Evolutionary conservation across 2,888 invertebrate genomes (phyloP), one percentile per base, ranked within the genome.

Genomic region (Amphiduros pacificus): DNA sequence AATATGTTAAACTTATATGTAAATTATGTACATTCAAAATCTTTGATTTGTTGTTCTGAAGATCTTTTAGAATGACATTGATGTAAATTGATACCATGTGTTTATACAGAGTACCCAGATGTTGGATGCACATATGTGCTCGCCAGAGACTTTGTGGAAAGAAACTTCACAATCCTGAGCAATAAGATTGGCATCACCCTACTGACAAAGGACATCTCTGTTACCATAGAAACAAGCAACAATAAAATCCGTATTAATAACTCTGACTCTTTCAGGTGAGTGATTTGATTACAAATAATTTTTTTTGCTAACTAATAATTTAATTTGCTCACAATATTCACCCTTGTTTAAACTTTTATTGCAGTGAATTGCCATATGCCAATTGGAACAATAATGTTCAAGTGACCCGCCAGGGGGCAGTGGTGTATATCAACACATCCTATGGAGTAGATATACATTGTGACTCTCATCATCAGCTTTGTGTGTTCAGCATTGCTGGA

Each of bases 81-180:
- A 48, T 14, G 6, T 48, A 11, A 48, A 20, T 17, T 11, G 22
- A 48, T 20, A 20, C 49, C 22, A 20, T 14, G 9, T n/a, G 9
- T 48, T 14, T 48, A 9, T 48, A 3, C 51, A 51, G 51, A 27
- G 3, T 51, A 51, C 27, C 11, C 11, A 24, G 6, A n/a, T 24
- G 24, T 24, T 5, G 6, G 3, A 5, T 51, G 51, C 24, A 24
- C 51, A 5, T 51, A 51, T 51, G 51, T 51, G 4, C 51, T 51
- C 24, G n/a, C 22, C 24, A 24, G 51, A 51, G 51, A 51, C 24
- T 51, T 51, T 51, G 51, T 51, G 20, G 51, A 51, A 9, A 17
- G 51, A 24, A 51, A 27, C 24, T 51, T 51, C 26, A 51, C 51
- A 26, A 24, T 51, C 26, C 27, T 51, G 11, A 24, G 51, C 14